Base-by-base conservation (phyloP, 2,797 vertebrate genomes). In the Pteronotus mesoamericanus region DNA sequence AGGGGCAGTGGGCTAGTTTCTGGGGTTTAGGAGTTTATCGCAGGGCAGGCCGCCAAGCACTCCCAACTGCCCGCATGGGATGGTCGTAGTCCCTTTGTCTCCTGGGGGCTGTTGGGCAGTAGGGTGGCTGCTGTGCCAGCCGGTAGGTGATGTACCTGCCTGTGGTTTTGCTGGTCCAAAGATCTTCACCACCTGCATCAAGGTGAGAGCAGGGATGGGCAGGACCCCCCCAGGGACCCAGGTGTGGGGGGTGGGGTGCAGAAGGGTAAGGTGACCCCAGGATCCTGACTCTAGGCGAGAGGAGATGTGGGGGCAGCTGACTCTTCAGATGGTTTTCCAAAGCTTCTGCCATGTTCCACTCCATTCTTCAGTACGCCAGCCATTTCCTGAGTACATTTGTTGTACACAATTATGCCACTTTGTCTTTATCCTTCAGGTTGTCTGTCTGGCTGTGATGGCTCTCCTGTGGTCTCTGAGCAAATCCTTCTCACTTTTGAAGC, bases 141-240 rank as follows among this genome's bases (percentile, higher is more conserved):
- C 99, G 98, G 98, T 99, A 99, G 66, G 99, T 99, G 98, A 99
- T 99, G 98, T 99, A 99, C 59, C 99, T 98, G 48, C 99, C 99
- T 0, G 99, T 99, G 0, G 99, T 99, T 98, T 99, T 99, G 19
- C 99, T 99, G 0, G 99, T 99, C 83, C 99, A 98, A 85, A 99
- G 97, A 99, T 99, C 98, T 99, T 99, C 87, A 99, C 99, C 11
- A 99, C 99, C 99, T 99, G 96, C 0, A n/a, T 86, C 92, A 55
- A 5, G 6, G 0, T 0, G 15, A 29, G 1, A 4, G 22, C 4
- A 4, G 22, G n/a, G 46, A 59, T 86, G 75, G n/a, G 39, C 24
- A 26, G 42, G 71, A 11, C 7, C 15, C 72, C 42, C 7, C 71
- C 15, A 9, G 26, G 24, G 6, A 72, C 69, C 24, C 39, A 32